phyloP scores from a whole-genome alignment of 2,113 vertebrate genomes.

The Sinocyclocheilus anshuiensis region DNA sequence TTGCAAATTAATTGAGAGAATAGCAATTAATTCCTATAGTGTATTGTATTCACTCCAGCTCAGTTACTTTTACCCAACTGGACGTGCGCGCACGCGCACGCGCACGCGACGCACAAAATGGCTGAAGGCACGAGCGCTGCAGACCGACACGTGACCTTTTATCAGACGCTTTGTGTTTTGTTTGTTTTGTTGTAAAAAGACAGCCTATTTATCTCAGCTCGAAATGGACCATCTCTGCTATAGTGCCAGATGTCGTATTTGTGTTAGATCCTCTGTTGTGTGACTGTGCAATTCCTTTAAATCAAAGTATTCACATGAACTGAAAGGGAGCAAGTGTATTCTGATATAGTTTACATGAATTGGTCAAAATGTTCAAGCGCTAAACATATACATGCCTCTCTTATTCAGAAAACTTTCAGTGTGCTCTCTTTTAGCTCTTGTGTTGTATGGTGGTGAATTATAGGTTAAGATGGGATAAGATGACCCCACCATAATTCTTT shows the following conservation, averaged over 20 bases:
- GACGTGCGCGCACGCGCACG: constrained; percentile 41
- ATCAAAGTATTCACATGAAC: no score
- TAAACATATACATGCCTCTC: neutral
- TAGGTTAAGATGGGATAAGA: neutral
- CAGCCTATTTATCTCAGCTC: neutral
- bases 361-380: no score
- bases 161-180: neutral
- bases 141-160: constrained; percentile 1
- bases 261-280: no score
- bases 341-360: no score
- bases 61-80: constrained; percentile 60
- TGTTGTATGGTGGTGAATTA: no score
- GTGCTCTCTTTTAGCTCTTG: no score
- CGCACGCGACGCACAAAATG: constrained; percentile 27
- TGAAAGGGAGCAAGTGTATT: no score
- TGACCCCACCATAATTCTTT: neutral
- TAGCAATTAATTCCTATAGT: constrained; percentile 52
- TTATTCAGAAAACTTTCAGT: neutral
- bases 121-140: constrained; percentile 1
- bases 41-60: constrained; percentile 60
- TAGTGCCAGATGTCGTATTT: neutral
- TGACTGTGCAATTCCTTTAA: no score
- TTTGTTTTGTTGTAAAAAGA: constrained; percentile 6
- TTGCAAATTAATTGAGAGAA: constrained; percentile 55
- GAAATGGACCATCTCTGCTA: neutral